These are phyloP conservation scores for Erythrocercus mccallii DNA, from an alignment of 2,113 vertebrate species.

Conservation along the genomic window DNA sequence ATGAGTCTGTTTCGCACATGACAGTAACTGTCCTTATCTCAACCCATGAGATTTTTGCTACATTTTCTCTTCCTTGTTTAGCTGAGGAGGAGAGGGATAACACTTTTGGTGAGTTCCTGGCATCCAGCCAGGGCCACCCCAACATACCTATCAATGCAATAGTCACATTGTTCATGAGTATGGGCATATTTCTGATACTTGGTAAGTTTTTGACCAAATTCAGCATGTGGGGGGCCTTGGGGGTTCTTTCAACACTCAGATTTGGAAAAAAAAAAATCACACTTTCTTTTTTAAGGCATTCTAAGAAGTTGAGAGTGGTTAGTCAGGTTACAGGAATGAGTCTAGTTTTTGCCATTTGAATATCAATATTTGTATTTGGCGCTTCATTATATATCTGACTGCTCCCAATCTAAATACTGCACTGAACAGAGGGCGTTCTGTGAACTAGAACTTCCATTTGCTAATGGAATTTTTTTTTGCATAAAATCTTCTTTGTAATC, in stretches of 20 bases:
- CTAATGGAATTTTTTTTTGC: background rate
- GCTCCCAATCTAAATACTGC: background rate
- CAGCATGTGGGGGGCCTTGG: background rate
- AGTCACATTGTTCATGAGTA: background rate
- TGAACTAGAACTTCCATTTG: slow-evolving; percentile 19
- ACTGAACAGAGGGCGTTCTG: background rate
- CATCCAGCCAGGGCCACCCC: background rate
- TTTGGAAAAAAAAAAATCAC: background rate
- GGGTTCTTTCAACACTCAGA: background rate
- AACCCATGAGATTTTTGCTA: background rate
- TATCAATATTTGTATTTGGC: background rate
- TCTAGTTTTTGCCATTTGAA: background rate
- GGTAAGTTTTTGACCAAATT: background rate
- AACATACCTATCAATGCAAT: background rate
- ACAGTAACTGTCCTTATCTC: background rate
- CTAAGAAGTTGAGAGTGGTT: background rate
- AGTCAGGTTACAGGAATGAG: background rate
- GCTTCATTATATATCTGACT: background rate
- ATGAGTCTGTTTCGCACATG: background rate
- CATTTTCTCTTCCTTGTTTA: background rate
- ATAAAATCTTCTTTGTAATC: slow-evolving; percentile 6
- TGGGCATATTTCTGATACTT: background rate
- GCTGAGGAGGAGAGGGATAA: background rate
- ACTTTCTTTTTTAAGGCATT: background rate
- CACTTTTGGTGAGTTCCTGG: background rate